Evolutionary conservation across 92 coral and sea anemone species (phyloP), one percentile per base, ranked within the genome.

Genomic region (Actinostola sp.): DNA sequence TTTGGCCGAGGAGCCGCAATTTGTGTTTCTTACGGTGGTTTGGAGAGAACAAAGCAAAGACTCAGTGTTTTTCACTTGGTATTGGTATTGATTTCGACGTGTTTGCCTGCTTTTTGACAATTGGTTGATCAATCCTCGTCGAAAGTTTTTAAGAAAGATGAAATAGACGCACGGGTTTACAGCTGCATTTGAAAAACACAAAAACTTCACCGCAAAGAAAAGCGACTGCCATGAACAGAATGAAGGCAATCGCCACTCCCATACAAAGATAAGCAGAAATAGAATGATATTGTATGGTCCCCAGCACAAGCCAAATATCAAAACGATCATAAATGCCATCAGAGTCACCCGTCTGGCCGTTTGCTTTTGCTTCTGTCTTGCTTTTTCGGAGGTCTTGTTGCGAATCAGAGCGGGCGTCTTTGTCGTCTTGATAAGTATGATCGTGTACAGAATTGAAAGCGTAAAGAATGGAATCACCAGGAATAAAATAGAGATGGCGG

Each of bases 81-180:
- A 31, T 5, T 2, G 28, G 7, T 20, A 6, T 31, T 53, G 13
- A 53, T 2, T 10, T 20, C 29, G 60, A 20, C 4, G 9, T 21
- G 7, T 3, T 31, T 53, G 60, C 60, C 60, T 53, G 28, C 31
- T 20, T 15, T 53, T 53, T 53, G 74, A 30, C 12, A 49, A 51
- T 21, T 68, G 74, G 43, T 29, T 64, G 27, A 15, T 52, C 39
- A 75, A 43, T 24, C 81, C 81, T 31, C 54, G 58, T 2, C 89
- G 89, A 71, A 76, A 84, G 70, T 73, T 77, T 51, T 32, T 73
- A 16, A 84, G 61, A 17, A 84, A 84, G 4, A 57, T 16, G 79
- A 84, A 84, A 71, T 79, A 84, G 11, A 84, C 69, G n/a, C 81
- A 67, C 0, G 80, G 84, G 63, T 84, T 84, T 11, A 71, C 27